Percentiles rank a stretch among this genome's conserved stretches.
Evolutionary conservation across 92 coral and sea anemone species (phyloP).

Genomic region (Palythoa caribaeorum): DNA sequence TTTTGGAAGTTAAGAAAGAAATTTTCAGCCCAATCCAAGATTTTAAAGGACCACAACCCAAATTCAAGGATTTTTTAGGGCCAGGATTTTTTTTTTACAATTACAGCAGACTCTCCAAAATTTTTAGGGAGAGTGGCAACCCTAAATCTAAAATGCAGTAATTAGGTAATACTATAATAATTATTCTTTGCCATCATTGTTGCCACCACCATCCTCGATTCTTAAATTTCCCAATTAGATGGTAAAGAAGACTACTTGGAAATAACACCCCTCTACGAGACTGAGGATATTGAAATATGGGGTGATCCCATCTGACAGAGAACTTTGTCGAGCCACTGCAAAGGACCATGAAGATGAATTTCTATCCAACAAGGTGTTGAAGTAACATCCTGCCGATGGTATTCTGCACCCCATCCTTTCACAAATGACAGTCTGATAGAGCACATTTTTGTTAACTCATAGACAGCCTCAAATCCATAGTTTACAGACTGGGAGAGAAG

Average conservation of each 20-base stretch:
- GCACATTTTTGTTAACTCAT: slow-evolving; percentile 99
- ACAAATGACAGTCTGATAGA: slow-evolving; percentile 96
- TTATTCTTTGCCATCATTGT: too few species aligned
- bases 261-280: slow-evolving; percentile 63
- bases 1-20: too few species aligned
- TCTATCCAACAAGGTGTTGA: slow-evolving; percentile 99
- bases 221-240: too few species aligned
- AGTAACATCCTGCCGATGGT: slow-evolving; percentile 98
- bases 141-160: too few species aligned
- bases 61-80: too few species aligned
- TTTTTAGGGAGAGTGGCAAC: too few species aligned
- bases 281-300: slow-evolving; percentile 93
- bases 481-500: slow-evolving; percentile 98
- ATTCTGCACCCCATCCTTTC: slow-evolving; percentile 99
- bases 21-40: too few species aligned
- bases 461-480: slow-evolving; percentile 98
- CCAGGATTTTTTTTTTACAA: too few species aligned
- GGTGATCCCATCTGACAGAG: slow-evolving; percentile 99
- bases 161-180: too few species aligned
- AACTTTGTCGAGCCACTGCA: slow-evolving; percentile 99
- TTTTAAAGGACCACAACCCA: too few species aligned
- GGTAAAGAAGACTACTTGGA: neutral
- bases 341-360: slow-evolving; percentile 97
- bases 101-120: too few species aligned
- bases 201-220: too few species aligned